Base-by-base conservation (phyloP, 2,113 vertebrate species). In the Toxostoma redivivum region DNA sequence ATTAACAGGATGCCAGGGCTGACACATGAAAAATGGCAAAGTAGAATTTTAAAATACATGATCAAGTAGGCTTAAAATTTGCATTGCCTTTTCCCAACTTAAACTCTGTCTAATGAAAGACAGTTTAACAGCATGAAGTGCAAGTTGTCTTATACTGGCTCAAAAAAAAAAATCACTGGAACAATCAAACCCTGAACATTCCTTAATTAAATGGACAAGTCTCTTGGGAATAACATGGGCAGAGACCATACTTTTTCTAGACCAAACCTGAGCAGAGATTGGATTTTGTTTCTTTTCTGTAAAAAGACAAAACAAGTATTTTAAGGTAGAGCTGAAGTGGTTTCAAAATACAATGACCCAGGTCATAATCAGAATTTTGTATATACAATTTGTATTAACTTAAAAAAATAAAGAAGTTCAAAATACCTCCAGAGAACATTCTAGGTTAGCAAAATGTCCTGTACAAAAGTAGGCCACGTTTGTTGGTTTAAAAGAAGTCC, bases 401-500 rank as follows among this genome's bases (percentile, higher is more conserved):
- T 96, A 94, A 83, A 95, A 98, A 97, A 95, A 92, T 95, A 97
- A 94, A 96, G 87, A 96, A 64, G 66, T 80, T 87, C 81, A 84
- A 95, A 86, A 81, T 93, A 93, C 90, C 86, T 95, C 50, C 61
- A 95, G 92, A 94, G 88, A 96, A 96, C 95, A 88, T 87, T 94
- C 86, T 92, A 95, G 89, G 74, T 97, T 97, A 97, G 84, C 90
- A 97, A 96, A 95, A 90, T 17, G 54, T 86, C 95, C 93, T 97
- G 81, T 98, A 98, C 90, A 98, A 98, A 97, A 97, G 95, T 94
- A 96, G 95, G 97, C 93, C 95, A 94, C 76, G 67, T 90, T 50
- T 73, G 21, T 37, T 53, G 14, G 24, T 96, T 98, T 96, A 98
- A 92, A 98, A 98, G 71, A 97, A 98, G 93, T 97, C 96, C 81